Evolutionary conservation across 2,888 invertebrate genomes (phyloP), one percentile per base, ranked within the genome.

Genomic region (Melanargia galathea): DNA sequence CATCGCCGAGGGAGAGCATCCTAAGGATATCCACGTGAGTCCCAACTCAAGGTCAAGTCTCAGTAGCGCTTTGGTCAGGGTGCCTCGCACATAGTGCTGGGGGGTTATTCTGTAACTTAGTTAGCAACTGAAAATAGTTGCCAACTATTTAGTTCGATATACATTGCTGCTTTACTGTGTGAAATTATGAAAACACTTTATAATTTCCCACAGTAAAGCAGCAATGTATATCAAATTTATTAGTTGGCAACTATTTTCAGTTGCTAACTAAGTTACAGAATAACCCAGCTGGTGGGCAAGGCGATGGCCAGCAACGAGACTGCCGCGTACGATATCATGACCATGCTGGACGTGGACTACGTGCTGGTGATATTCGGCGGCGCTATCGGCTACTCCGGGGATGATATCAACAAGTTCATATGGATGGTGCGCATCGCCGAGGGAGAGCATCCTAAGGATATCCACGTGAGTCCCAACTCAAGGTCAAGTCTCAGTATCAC

Each of bases 351-450:
- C 87, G 99, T 99, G 1, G 98, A 99, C 84, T 99, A 99, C 80
- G 99, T 99, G 18, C 92, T 99, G 68, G 98, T 99, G 6, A 99
- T 99, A 79, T 99, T 99, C 86, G 99, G 99, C n/a, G 99, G 99
- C 6, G 98, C 99, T 60, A 99, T 99, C 76, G 99, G 99, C 0
- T 99, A 99, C 87, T 99, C 99, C 0, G 99, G 99, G 0, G 99
- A 99, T 81, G 99, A 99, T 82, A 99, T 99, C 80, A 99, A 99
- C 85, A 99, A 99, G 92, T 99, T 99, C 84, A 93, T 99, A 70
- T 99, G 99, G 99, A 99, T 99, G 99, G 99, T 99, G n/a, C 92
- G 99, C 64, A 99, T 99, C 73, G 99, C 99, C 5, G 99, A 99
- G 87, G 99, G 99, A 10, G 99, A 99, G 86, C 99, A 99, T 92